A percentile compares a stretch with the other conserved stretches of the same genome.
Evolutionary conservation across 2,797 vertebrate species (phyloP).

Genomic region (Adrianichthys oophorus): DNA sequence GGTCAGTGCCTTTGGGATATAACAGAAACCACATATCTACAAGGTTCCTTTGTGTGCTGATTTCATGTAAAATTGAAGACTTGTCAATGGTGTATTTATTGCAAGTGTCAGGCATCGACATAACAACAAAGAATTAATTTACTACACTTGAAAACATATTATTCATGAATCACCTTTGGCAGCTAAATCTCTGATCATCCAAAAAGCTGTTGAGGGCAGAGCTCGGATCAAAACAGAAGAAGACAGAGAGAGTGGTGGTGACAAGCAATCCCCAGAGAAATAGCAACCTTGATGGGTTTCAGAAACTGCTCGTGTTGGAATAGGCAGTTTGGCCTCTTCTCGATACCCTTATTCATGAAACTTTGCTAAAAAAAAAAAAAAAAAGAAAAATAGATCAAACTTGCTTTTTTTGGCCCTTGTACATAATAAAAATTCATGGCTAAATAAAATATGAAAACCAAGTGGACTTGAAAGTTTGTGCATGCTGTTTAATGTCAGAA

Average conservation of each 20-base stretch:
- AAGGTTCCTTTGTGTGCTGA: conserved; percentile 25
- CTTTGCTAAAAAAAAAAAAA: conserved; percentile 19
- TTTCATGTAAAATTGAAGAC: conserved; percentile 30
- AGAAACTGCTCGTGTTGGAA: conserved; percentile 58
- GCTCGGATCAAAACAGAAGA: conserved; percentile 64
- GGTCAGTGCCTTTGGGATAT: conserved; percentile 3
- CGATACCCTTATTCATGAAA: conserved; percentile 48
- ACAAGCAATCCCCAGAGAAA: conserved; percentile 55
- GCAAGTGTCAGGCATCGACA: conserved; percentile 40
- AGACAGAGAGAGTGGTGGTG: conserved; percentile 48
- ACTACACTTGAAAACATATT: conserved; percentile 50
- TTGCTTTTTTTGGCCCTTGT: conserved; percentile 9
- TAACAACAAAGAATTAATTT: conserved; percentile 57
- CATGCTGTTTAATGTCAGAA: conserved; percentile 46
- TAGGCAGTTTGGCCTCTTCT: conserved; percentile 54
- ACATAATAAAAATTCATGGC: conserved; percentile 52
- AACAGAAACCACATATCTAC: conserved; percentile 10
- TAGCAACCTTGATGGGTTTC: conserved; percentile 62
- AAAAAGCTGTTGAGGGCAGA: conserved; percentile 59
- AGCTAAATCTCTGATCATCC: conserved; percentile 51
- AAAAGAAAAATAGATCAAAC: conserved; percentile 39
- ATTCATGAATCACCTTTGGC: conserved; percentile 68
- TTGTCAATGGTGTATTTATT: conserved; percentile 45
- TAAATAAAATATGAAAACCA: conserved; percentile 58
- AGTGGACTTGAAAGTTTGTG: conserved; percentile 32